Evolutionary conservation across 2,888 invertebrate species (phyloP).

Genomic region (Erebia ligea): DNA sequence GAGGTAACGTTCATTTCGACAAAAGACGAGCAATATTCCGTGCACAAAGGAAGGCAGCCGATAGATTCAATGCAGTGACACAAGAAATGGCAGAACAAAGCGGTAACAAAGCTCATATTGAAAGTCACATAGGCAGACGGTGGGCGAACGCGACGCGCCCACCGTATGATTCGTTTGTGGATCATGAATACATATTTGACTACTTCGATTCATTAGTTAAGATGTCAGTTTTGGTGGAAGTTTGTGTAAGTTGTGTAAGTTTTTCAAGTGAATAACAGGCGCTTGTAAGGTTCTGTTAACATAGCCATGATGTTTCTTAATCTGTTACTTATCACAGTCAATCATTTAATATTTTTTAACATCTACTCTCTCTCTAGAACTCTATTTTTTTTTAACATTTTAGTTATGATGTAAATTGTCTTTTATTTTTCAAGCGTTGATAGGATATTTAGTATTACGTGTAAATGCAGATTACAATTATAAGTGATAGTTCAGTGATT

Average conservation of each 20-base stretch:
- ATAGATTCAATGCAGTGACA: conserved; percentile 84
- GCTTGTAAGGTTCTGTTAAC: background rate
- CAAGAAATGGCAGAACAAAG: conserved; percentile 79
- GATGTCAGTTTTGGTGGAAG: background rate
- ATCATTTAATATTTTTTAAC: no score
- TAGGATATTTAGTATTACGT: no score
- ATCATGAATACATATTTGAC: conserved; percentile 42
- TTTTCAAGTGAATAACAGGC: background rate
- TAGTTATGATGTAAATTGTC: no score
- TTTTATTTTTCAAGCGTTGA: no score
- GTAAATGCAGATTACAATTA: no score
- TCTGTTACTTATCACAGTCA: background rate
- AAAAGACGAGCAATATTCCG: conserved; percentile 82
- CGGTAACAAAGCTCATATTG: conserved; percentile 82
- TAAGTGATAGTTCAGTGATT: no score
- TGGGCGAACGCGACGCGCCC: conserved; percentile 43
- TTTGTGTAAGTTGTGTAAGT: background rate
- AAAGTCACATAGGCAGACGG: conserved; percentile 61
- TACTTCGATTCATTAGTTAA: conserved; percentile 36
- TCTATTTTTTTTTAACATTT: no score
- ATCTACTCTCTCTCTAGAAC: no score
- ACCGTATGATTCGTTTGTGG: conserved; percentile 36
- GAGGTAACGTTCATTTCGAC: conserved; percentile 81
- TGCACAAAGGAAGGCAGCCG: conserved; percentile 81
- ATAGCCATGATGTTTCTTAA: background rate